A percentile compares a stretch with the other conserved stretches of the same genome.
Conservation (phyloP, 2,888 invertebrate species). For the Megalurothrips usitatus region DNA sequence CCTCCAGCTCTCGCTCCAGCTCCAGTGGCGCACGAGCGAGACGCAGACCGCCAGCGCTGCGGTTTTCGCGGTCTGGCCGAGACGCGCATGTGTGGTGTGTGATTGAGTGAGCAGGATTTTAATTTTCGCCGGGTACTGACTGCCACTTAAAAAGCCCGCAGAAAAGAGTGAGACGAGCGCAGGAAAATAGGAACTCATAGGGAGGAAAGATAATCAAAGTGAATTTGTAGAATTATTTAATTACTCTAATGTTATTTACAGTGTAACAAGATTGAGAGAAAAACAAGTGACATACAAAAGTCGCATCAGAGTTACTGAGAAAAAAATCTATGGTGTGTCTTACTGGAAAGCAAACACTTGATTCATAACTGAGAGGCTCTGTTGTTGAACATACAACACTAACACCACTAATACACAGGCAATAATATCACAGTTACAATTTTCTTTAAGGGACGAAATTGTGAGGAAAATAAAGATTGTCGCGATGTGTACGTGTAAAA, state of each 20-base stretch:
- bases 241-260: constrained; percentile 25
- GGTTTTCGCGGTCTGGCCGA: too few relatives aligned
- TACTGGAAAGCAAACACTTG: constrained; percentile 17
- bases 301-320: constrained; percentile 9
- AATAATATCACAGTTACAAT: constrained; percentile 13
- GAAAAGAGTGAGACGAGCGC: too few relatives aligned
- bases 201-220: neutral
- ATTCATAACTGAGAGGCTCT: neutral
- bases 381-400: neutral
- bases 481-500: neutral
- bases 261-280: constrained; percentile 4
- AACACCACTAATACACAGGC: constrained; percentile 20
- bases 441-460: neutral
- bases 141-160: too few relatives aligned
- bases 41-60: too few relatives aligned
- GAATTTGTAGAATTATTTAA: constrained; percentile 13
- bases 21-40: too few relatives aligned
- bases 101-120: too few relatives aligned
- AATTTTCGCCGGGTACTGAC: too few relatives aligned
- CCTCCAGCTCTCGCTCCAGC: too few relatives aligned
- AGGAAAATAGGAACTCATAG: too few relatives aligned
- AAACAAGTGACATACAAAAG: constrained; percentile 23
- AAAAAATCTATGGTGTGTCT: constrained; percentile 16
- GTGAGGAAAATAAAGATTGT: neutral
- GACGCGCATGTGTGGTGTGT: too few relatives aligned